A percentile compares a stretch with the other conserved stretches of the same genome.
phyloP scores from a whole-genome alignment of 1,140 invertebrate species.

The Papilio aristodemus region DNA sequence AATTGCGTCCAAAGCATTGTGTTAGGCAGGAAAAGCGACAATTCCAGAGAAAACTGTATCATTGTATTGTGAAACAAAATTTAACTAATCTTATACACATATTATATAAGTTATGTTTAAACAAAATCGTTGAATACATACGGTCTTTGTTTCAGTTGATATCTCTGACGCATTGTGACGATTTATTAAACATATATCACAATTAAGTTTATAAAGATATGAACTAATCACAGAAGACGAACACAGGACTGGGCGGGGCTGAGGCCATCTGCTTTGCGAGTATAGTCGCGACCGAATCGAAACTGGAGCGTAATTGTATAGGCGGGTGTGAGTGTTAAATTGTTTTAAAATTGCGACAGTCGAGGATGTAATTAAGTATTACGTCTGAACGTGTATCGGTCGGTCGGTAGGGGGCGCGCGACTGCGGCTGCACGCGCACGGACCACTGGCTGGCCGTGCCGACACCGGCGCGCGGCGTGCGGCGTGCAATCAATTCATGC shows the following conservation, averaged over 20 bases:
- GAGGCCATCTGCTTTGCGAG: constrained; percentile 28
- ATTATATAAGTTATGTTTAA: neutral
- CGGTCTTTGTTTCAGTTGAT: constrained; percentile 75
- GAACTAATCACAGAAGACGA: constrained; percentile 44
- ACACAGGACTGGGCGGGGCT: constrained; percentile 39
- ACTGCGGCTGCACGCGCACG: constrained; percentile 55
- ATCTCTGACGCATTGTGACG: constrained; percentile 69
- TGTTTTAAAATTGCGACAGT: constrained; percentile 50
- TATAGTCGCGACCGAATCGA: constrained; percentile 38
- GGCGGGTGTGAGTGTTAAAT: constrained; percentile 52
- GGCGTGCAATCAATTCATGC: constrained; percentile 74
- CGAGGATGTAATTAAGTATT: constrained; percentile 71
- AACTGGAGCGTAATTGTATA: constrained; percentile 42
- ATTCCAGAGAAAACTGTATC: constrained; percentile 21
- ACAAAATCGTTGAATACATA: constrained; percentile 56
- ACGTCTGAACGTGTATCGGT: constrained; percentile 69
- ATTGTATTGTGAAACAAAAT: constrained; percentile 10
- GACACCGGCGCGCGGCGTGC: constrained; percentile 49
- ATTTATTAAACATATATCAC: constrained; percentile 25
- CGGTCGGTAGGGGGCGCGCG: constrained; percentile 69
- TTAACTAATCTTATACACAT: constrained; percentile 9
- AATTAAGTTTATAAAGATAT: neutral
- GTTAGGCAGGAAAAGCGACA: constrained; percentile 38
- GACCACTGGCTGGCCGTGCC: constrained; percentile 49
- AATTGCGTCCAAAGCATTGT: constrained; percentile 62